Percentiles rank a stretch among this genome's conserved stretches.
These are phyloP conservation scores for Macaca fascicularis DNA, from an alignment of 2,113 vertebrate genomes.

Conservation along the genomic window T2T-MFA8v1.1 NC_088379.1:21104501-21105000, in stretches of 20 bases:
- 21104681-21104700: neutral
- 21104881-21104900: neutral
- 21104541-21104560: constrained; percentile 20
- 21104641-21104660: neutral
- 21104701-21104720: neutral
- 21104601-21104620: neutral
- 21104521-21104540: constrained; percentile 13
- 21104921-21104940: neutral
- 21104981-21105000: neutral
- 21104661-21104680: neutral
- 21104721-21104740: neutral
- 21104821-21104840: neutral
- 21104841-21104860: neutral
- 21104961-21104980: neutral
- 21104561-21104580: neutral
- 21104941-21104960: neutral
- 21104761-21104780: neutral
- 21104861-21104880: neutral
- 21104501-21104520: neutral
- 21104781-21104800: neutral
- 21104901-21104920: neutral
- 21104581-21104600: constrained; percentile 38
- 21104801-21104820: neutral
- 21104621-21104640: neutral
- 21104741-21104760: neutral